Percentiles rank a stretch among this genome's conserved stretches.
Evolutionary conservation across 2,888 invertebrate genomes (phyloP).

Genomic region (Eilema griseolum): DNA sequence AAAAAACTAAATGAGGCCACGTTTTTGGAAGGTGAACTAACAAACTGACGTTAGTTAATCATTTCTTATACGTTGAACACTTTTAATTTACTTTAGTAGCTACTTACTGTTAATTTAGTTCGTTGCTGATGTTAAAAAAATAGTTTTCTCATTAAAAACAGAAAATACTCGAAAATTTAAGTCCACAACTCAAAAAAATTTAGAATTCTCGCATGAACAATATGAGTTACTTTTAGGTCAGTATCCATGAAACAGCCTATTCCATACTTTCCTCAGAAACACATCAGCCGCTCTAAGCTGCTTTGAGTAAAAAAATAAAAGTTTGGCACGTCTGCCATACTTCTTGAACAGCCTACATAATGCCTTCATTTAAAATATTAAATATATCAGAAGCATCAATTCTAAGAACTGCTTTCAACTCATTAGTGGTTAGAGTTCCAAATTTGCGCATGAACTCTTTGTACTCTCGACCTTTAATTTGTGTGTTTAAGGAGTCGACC

Average conservation of each 20-base stretch:
- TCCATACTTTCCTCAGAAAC: not conserved
- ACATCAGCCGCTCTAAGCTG: too few relatives aligned
- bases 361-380: too few relatives aligned
- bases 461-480: too few relatives aligned
- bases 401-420: too few relatives aligned
- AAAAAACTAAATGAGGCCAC: slow-evolving; percentile 31
- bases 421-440: too few relatives aligned
- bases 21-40: slow-evolving; percentile 22
- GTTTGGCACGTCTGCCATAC: too few relatives aligned
- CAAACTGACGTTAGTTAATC: slow-evolving; percentile 19
- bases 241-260: not conserved
- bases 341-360: too few relatives aligned
- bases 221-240: not conserved
- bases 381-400: too few relatives aligned
- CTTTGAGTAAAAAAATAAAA: too few relatives aligned
- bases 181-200: not conserved
- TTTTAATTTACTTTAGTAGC: not conserved
- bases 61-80: not conserved
- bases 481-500: too few relatives aligned
- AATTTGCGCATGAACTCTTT: too few relatives aligned
- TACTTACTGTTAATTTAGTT: not conserved
- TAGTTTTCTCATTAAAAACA: not conserved
- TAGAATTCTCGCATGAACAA: not conserved
- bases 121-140: not conserved
- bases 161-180: too few relatives aligned